Evolutionary conservation across 2,113 vertebrate genomes (phyloP), one percentile per base, ranked within the genome.

Genomic region (Capreolus pygargus): DNA sequence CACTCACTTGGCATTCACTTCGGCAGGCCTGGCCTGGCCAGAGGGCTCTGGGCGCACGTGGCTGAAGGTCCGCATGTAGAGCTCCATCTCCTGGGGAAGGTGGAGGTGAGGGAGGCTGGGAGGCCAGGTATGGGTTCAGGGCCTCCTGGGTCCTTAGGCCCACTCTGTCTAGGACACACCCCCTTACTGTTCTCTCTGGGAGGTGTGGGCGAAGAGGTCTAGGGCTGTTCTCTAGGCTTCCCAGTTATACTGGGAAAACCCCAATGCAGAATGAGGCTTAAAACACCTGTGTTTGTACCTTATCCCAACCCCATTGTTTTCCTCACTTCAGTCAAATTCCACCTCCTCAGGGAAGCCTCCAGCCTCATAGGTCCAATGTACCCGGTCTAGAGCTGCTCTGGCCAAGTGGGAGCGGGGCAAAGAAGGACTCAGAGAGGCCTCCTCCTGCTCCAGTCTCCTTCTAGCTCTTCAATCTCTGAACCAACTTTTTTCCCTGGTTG

Each of bases 21-120:
- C 88, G n/a, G 98, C 95, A 52, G 98, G 94, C 39, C 98, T 98
- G 11, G 99, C 98, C 93, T 99, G 98, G 95, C 98, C 94, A 23
- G 98, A 98, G 97, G 99, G 96, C 95, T 99, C 98, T 92, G 99
- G 98, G 95, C 99, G 99, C 96, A 99, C 99, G 94, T 99, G 99
- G 55, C 98, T 99, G 95, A 99, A 98, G 45, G 98, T 99, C 86
- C 98, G 98, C 13, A 99, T 97, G 92, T 98, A 89, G 98, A 99
- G 97, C 89, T 97, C 97, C 97, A 95, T 96, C 23, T 99, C 99
- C 99, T 99, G 94, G 13, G 78, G 84, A 94, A 96, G 61, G 81
- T 78, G n/a, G 54, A 39, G 33, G n/a, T 83, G 89, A 96, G 91
- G 79, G 57, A 96, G 27, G 61, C 96, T 82, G 39, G 57, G 43